Conservation (phyloP, 2,888 invertebrate species). For the Platycheirus rosarum region DNA sequence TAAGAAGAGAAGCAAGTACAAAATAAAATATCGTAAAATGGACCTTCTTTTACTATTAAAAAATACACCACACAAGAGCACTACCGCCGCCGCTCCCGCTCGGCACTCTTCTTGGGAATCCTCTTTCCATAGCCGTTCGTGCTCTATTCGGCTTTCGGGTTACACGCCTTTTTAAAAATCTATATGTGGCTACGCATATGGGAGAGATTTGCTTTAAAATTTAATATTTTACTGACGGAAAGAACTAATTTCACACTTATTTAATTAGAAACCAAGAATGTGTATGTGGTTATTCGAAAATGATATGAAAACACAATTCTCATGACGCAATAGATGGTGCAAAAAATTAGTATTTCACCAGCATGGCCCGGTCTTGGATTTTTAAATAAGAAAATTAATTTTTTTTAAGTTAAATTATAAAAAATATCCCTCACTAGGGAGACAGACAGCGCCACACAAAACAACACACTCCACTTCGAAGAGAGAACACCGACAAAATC, state of each 20-base stretch:
- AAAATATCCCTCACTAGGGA: conserved; percentile 22
- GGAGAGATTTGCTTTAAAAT: conserved; percentile 30
- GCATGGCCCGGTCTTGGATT: conserved; percentile 26
- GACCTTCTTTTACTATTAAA: conserved; percentile 70
- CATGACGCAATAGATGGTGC: conserved; percentile 64
- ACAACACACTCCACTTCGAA: conserved; percentile 48
- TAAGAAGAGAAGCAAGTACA: conserved; percentile 56
- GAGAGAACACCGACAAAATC: conserved; percentile 49
- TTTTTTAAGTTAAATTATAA: conserved; percentile 32
- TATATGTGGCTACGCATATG: conserved; percentile 41
- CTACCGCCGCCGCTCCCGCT: conserved; percentile 12
- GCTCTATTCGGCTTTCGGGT: conserved; percentile 55
- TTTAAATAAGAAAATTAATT: conserved; percentile 49
- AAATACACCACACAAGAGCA: conserved; percentile 56
- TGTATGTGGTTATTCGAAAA: conserved; percentile 3
- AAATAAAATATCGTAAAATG: conserved; percentile 71
- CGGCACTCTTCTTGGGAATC: conserved; percentile 31
- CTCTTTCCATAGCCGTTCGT: conserved; percentile 51
- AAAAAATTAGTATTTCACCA: conserved; percentile 40
- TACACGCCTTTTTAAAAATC: conserved; percentile 70
- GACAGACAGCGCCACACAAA: conserved; percentile 15
- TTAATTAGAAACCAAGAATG: not conserved
- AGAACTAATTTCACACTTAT: conserved; percentile 12
- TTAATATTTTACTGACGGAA: conserved; percentile 12
- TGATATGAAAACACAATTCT: conserved; percentile 33